Base-by-base conservation (phyloP, 92 coral and sea anemone species). In the Porites lobata region DNA sequence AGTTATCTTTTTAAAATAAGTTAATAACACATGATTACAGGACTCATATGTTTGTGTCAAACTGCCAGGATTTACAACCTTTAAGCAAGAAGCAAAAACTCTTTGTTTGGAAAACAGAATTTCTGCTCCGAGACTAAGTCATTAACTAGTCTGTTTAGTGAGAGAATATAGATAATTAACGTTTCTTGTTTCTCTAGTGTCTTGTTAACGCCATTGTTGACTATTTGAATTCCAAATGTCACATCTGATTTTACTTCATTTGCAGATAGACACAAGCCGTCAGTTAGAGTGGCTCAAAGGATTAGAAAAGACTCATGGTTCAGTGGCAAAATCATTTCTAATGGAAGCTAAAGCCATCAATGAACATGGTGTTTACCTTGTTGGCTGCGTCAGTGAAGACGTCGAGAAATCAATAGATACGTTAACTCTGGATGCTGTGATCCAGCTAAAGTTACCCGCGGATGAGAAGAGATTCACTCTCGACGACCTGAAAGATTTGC, bases 401-500 rank as follows among this genome's bases (percentile, higher is more conserved):
- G 59, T 1, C n/a, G 50, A 22, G 47, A 9, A 79, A 70, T 58
- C 79, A 22, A 43, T 29, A 52, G 29, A 50, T 50, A 56, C 10
- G 75, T 53, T 66, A 50, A 83, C 86, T 17, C 78, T 79, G 15
- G 79, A 72, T 18, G 54, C 77, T n/a, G 94, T 89, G 17, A 86
- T 94, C 66, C 65, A 68, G 19, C 88, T 94, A 17, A 89, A 54
- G 12, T 56, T 94, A 50, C 93, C 93, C 12, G 50, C 72, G 7
- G 89, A 73, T 8, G 80, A 73, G 29, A 80, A 83, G 20, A 94
- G 75, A 47, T 96, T 92, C 81, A 86, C 71, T 19, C 72, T 94
- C 43, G 94, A 96, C 19, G 96, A 89, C 21, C 81, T 96, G 82
- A 96, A 93, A 86, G 99, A 96, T 78, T 82, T 96, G 7, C 99